Evolutionary conservation across 1,140 invertebrate genomes (phyloP), one percentile per base, ranked within the genome.

Genomic region (Hylyphantes graminicola): DNA sequence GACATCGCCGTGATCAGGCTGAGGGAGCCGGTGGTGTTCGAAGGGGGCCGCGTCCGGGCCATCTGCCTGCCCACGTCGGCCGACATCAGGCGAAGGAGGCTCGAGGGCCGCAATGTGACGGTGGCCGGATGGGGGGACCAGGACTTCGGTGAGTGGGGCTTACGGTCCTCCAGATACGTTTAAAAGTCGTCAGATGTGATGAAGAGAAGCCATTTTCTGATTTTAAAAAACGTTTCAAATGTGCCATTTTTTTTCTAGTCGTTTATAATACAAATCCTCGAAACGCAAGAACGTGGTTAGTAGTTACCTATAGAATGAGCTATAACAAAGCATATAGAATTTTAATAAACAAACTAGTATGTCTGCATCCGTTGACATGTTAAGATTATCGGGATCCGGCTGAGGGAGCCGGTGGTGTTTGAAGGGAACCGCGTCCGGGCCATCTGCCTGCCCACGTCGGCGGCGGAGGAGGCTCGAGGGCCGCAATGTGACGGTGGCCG

Each of bases 101-200:
- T 85, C 15, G 3, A 72, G 59, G 84, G 61, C 17, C 73, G 35
- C n/a, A 51, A 65, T 12, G 84, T 85, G 12, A 85, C 75, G 8
- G 84, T 80, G 5, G 75, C 76, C 0, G 84, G 84, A 59, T 85
- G 84, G 84, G 84, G 84, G 53, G 84, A 85, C n/a, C 67, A 64
- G 53, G 76, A 74, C n/a, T 85, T 79, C 21, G 75, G 84, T 85
- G 61, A 85, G 84, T 35, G 35, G 35, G 35, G 35, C 5, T 35
- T 35, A 35, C 35, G 35, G 35, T n/a, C n/a, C n/a, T n/a, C n/a
- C n/a, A n/a, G n/a, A n/a, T n/a, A n/a, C n/a, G n/a, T n/a, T n/a
- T n/a, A n/a, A n/a, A n/a, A n/a, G n/a, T n/a, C n/a, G n/a, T n/a
- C n/a, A n/a, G n/a, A n/a, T n/a, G n/a, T n/a, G n/a, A n/a, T n/a